Evolutionary conservation across 2,113 vertebrate genomes (phyloP), one percentile per base, ranked within the genome.

Genomic region (Egretta garzetta): DNA sequence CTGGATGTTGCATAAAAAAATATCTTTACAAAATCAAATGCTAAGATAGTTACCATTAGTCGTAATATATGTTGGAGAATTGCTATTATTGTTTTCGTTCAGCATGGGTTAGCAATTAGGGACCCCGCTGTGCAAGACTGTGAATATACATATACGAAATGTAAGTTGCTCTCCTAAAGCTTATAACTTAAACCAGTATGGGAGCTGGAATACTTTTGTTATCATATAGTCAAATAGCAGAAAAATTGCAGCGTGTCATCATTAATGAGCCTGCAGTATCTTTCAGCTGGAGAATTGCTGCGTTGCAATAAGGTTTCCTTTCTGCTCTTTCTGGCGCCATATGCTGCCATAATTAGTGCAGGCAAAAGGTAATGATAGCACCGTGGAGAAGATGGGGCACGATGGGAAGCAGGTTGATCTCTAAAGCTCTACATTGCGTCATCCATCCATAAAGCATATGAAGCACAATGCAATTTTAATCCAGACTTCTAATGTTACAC

Each of bases 321-420:
- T 50, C 86, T 71, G 8, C 89, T 76, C 62, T 24, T 80, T 14
- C 59, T 70, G 79, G 6, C 90, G 59, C 90, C 89, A 94, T 91
- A 87, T 81, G 83, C 76, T 96, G 91, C 91, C 3, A 0, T 96
- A 96, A 97, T 95, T 94, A 97, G 88, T 81, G 86, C 53, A 91
- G 86, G 80, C 80, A 72, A 91, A 95, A 87, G 79, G 73, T 87
- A 95, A 89, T n/a, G 80, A 86, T 47, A 60, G 74, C 45, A 11
- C 24, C 53, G 64, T 30, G 62, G 88, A 86, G 75, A 32, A 64
- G 60, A 59, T 24, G 59, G 49, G 89, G 82, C 59, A 62, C 23
- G 53, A 15, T 50, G 84, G 84, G 88, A 88, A 83, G 72, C 75
- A 77, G 74, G 72, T 12, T 93, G 47, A 21, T 83, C 88, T 93